Base-by-base conservation (phyloP, 2,888 invertebrate species). In the Agrilus mali region DNA sequence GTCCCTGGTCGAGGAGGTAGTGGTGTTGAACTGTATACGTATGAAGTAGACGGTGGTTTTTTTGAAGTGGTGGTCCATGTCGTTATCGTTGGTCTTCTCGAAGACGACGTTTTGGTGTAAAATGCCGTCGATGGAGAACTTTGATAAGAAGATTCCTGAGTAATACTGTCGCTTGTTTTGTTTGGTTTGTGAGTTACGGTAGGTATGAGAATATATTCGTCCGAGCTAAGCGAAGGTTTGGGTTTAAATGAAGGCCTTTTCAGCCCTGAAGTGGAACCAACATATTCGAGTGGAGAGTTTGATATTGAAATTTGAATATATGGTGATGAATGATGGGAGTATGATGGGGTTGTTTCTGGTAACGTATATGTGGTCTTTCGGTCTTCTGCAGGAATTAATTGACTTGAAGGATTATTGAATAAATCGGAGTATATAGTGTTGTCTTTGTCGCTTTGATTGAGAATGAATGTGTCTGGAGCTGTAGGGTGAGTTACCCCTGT, bases 381-480 rank as follows among this genome's bases (percentile, higher is more conserved):
- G 46, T 58, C 58, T 45, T 61, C 59, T 27, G 47, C 48, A 36
- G 48, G 10, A 22, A 48, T 40, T 43, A 52, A 31, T 51, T 48
- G 14, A 52, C 52, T 45, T 14, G 43, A 38, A 8, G 48, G 45
- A 22, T 33, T 46, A 33, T 51, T 55, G 48, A 67, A 64, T 40
- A 65, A 64, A 33, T 55, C 58, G 1, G 62, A 56, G 45, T 57
- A 57, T 34, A 67, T 65, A 14, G 61, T 65, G 47, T 73, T 73
- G 47, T 71, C 68, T 46, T 73, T 73, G 47, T 71, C 68, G 1
- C 74, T 75, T 27, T 73, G 67, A 50, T 78, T 73, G 2, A 79
- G 61, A 0, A 82, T 57, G 42, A 79, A 70, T 0, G 82, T 77
- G 45, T 82, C 82, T 10, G 80, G 76, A 1, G 71, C 53, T 5